Evolutionary conservation across 2,888 invertebrate species (phyloP).

Genomic region (Hermaeophaga mercurialis): DNA sequence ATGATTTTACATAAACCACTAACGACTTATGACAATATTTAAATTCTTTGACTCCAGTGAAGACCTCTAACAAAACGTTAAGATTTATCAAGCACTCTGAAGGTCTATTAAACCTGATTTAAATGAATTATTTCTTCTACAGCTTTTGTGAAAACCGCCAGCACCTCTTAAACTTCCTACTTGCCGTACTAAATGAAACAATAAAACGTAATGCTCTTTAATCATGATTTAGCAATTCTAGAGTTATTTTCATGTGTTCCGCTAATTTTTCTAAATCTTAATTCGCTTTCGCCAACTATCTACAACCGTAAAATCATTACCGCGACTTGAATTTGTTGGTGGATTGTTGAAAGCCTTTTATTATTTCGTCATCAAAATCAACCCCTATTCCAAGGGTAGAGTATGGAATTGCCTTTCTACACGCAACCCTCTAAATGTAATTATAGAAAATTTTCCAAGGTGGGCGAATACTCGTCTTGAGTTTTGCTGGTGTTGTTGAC

Average conservation of each 20-base stretch:
- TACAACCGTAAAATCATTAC: conserved; percentile 20
- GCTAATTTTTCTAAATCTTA: neutral
- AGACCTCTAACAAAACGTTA: no score
- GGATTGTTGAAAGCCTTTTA: conserved; percentile 37
- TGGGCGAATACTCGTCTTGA: conserved; percentile 4
- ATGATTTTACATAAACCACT: no score
- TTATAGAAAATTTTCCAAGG: conserved; percentile 34
- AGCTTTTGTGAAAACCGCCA: no score
- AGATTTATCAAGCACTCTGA: no score
- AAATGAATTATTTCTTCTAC: no score
- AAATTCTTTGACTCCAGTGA: no score
- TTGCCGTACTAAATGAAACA: no score
- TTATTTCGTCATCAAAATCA: conserved; percentile 41
- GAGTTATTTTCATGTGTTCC: neutral
- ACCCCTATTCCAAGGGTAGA: conserved; percentile 35
- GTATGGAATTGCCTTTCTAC: conserved; percentile 35
- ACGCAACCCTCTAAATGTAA: conserved; percentile 39
- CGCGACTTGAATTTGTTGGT: conserved; percentile 21
- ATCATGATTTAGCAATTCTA: no score
- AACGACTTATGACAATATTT: no score
- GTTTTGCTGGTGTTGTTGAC: conserved; percentile 20
- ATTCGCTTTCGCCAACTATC: neutral
- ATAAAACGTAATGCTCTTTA: no score
- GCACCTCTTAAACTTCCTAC: no score
- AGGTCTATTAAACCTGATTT: no score